Conservation (phyloP, 2,888 invertebrate genomes). For the Rhagophthalmus giganteus region DNA sequence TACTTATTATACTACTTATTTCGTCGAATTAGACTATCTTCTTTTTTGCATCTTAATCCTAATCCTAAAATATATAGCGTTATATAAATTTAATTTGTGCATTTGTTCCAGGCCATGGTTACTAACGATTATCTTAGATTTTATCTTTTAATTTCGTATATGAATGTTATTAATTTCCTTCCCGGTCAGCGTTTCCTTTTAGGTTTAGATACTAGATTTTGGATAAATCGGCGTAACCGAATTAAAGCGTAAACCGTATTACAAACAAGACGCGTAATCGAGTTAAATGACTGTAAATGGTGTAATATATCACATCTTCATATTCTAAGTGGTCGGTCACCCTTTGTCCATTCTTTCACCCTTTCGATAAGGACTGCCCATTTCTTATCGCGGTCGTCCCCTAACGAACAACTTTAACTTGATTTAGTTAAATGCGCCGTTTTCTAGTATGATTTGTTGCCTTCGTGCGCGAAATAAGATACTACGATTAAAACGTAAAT, state of each 20-base stretch:
- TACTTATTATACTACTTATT: too few species aligned
- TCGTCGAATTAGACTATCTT: too few species aligned
- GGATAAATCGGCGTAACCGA: slow-evolving; percentile 7
- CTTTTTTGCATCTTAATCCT: too few species aligned
- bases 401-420: slow-evolving; percentile 44
- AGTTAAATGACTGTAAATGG: slow-evolving; percentile 45
- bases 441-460: slow-evolving; percentile 42
- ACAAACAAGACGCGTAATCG: slow-evolving; percentile 37
- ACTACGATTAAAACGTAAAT: too few species aligned
- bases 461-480: neutral
- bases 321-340: slow-evolving; percentile 48
- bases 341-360: slow-evolving; percentile 35
- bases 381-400: slow-evolving; percentile 40
- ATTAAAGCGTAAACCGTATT: slow-evolving; percentile 21
- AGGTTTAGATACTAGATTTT: too few species aligned
- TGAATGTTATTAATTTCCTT: too few species aligned
- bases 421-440: slow-evolving; percentile 43
- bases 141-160: neutral
- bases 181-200: too few species aligned
- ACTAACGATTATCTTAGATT: neutral
- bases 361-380: slow-evolving; percentile 37
- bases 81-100: neutral
- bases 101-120: neutral
- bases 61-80: too few species aligned
- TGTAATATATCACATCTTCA: slow-evolving; percentile 48